Percentiles rank a stretch among this genome's conserved stretches.
These are phyloP conservation scores for Clarias pachynema DNA, from an alignment of 2,797 vertebrate genomes.

Conservation along the genomic window DNA sequence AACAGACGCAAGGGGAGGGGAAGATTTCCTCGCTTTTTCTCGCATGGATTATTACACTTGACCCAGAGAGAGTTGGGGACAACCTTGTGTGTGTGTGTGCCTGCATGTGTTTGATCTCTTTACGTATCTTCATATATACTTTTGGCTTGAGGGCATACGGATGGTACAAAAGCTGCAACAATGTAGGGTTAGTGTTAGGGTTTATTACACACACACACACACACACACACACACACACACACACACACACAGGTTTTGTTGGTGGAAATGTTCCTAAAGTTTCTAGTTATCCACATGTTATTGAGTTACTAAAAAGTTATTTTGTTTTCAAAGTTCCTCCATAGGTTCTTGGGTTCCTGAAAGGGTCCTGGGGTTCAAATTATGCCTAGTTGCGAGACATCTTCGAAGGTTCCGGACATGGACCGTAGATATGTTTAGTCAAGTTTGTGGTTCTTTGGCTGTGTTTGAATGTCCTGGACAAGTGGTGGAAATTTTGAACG, in stretches of 20 bases:
- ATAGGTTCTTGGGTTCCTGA: too few relatives aligned
- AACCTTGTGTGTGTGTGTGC: conserved; percentile 22
- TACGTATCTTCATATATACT: neutral
- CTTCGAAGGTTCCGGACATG: too few relatives aligned
- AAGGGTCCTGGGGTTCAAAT: neutral
- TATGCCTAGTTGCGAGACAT: too few relatives aligned
- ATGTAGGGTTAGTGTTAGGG: neutral
- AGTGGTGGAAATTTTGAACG: too few relatives aligned
- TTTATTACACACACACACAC: conserved; percentile 10
- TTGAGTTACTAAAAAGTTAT: too few relatives aligned
- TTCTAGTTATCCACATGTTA: neutral
- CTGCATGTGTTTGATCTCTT: neutral
- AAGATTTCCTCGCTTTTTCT: neutral
- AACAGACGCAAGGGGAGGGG: conserved; percentile 10
- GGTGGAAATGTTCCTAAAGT: neutral
- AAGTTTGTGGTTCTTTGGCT: too few relatives aligned
- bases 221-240: conserved; percentile 15
- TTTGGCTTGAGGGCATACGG: conserved; percentile 7
- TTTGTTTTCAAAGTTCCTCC: neutral
- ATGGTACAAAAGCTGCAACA: neutral
- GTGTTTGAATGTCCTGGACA: too few relatives aligned
- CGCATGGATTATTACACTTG: conserved; percentile 21
- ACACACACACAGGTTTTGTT: neutral
- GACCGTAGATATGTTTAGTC: too few relatives aligned
- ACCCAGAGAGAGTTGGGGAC: conserved; percentile 15